These are phyloP conservation scores for Echinops telfairi DNA, from an alignment of 2,113 vertebrate species.

Conservation along the genomic window DNA sequence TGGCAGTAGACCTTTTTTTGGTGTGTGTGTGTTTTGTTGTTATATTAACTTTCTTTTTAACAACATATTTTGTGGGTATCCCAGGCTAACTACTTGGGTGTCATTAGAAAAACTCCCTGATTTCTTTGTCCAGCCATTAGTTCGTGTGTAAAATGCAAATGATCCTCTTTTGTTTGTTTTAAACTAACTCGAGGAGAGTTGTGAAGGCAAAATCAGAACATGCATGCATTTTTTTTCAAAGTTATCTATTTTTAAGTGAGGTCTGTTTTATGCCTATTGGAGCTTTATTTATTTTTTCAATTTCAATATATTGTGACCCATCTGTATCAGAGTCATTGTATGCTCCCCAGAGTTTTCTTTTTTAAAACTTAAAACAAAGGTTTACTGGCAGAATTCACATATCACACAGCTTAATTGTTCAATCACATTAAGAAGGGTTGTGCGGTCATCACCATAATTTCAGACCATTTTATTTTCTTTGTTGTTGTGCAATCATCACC, in stretches of 20 bases:
- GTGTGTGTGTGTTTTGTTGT: too few species aligned
- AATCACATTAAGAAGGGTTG: too few species aligned
- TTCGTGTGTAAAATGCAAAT: conserved; percentile 9
- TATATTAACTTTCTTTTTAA: background rate
- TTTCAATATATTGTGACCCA: too few species aligned
- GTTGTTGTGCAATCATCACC: too few species aligned
- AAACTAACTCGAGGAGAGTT: background rate
- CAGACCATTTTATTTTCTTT: too few species aligned
- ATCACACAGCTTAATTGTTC: too few species aligned
- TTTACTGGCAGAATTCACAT: too few species aligned
- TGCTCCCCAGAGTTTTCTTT: too few species aligned
- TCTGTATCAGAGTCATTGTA: background rate
- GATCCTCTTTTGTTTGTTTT: background rate
- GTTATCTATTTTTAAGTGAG: background rate
- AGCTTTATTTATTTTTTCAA: too few species aligned
- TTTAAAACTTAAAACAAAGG: too few species aligned
- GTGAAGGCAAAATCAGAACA: background rate
- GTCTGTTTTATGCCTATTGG: background rate
- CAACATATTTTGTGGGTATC: background rate
- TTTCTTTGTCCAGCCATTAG: background rate
- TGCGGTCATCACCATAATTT: too few species aligned
- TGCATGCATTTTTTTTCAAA: background rate
- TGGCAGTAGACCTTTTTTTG: too few species aligned
- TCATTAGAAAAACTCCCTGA: background rate
- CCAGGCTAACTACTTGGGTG: background rate